Evolutionary conservation across 1,140 invertebrate species (phyloP), one percentile per base, ranked within the genome.

Genomic region (Zaprionus ghesquierei): DNA sequence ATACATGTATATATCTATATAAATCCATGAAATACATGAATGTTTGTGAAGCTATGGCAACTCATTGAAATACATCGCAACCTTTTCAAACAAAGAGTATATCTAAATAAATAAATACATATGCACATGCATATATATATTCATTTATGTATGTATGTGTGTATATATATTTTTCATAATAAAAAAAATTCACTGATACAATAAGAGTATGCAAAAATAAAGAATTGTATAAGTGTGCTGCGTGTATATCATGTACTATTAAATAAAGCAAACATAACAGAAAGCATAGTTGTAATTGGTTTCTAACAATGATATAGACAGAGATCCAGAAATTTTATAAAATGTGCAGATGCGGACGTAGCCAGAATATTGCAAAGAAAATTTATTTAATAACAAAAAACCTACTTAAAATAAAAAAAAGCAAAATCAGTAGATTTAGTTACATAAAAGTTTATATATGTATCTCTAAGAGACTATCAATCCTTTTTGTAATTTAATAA

Each of bases 261-360:
- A 77, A 82, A 82, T 84, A 82, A 82, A 84, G 62, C 44, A 51
- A 76, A 65, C 60, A 51, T 76, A 50, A 73, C 61, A 55, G 20
- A 84, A 76, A 61, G 51, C 20, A 35, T 41, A 68, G 49, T 55
- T 66, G 29, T 63, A 69, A 64, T 29, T 74, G 29, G 60, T 72
- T 60, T 49, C 50, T 69, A 15, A 22, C 44, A 56, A 50, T 50
- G 38, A 62, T 69, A 46, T 18, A 58, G 35, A 18, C 1, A 31
- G 9, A 49, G 41, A 60, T 12, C 12, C 31, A 49, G 20, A 27
- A 41, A 41, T 41, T 41, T 15, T 41, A 41, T 41, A 15, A 41
- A 15, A 6, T 4, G 15, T n/a, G n/a, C 35, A 41, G n/a, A 41
- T 41, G 8, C 6, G 15, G 35, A 15, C 35, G 2, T 41, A 8